phyloP scores from a whole-genome alignment of 2,888 invertebrate species.

The Aphodius sticticus region DNA sequence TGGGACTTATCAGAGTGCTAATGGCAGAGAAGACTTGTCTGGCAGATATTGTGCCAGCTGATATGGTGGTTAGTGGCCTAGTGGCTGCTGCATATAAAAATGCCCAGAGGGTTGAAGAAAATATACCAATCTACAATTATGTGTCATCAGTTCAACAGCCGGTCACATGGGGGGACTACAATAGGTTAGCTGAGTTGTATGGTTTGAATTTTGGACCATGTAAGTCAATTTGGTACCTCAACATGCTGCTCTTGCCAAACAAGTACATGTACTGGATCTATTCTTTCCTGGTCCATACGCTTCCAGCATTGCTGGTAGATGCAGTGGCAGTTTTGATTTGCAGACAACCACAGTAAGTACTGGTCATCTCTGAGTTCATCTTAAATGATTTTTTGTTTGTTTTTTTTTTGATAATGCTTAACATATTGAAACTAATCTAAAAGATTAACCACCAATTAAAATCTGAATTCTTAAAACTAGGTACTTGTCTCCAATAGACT shows the following conservation, averaged over 20 bases:
- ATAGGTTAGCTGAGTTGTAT: slow-evolving; percentile 61
- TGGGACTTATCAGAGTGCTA: slow-evolving; percentile 70
- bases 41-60: slow-evolving; percentile 77
- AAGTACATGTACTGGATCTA: slow-evolving; percentile 58
- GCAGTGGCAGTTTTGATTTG: slow-evolving; percentile 59
- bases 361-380: neutral
- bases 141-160: slow-evolving; percentile 83
- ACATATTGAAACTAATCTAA: too few relatives aligned
- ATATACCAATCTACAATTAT: slow-evolving; percentile 79
- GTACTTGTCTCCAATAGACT: too few relatives aligned
- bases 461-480: too few relatives aligned
- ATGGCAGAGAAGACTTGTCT: slow-evolving; percentile 62
- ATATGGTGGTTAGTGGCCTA: slow-evolving; percentile 81
- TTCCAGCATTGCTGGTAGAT: slow-evolving; percentile 71
- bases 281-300: slow-evolving; percentile 66
- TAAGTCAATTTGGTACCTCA: slow-evolving; percentile 63
- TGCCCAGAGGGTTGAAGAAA: slow-evolving; percentile 34
- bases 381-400: too few relatives aligned
- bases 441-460: too few relatives aligned
- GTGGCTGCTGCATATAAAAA: slow-evolving; percentile 79
- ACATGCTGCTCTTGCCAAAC: slow-evolving; percentile 47
- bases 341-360: slow-evolving; percentile 61
- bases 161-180: slow-evolving; percentile 79
- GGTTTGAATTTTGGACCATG: slow-evolving; percentile 64
- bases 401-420: too few relatives aligned